phyloP scores from a whole-genome alignment of 23 tunicate genomes.

The Ciona savignyi region DNA sequence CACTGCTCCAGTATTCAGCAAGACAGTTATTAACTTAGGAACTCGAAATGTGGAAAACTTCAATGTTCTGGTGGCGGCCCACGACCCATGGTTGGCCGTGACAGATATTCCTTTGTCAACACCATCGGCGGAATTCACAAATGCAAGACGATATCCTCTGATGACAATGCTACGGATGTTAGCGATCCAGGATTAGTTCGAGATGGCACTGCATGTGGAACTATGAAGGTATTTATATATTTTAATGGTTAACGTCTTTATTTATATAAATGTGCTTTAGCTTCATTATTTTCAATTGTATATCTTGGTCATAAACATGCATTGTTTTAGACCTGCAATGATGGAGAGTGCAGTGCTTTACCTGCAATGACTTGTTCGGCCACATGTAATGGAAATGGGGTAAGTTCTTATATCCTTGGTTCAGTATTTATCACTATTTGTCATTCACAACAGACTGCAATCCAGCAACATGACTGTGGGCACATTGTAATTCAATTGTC shows the following conservation, averaged over 20 bases:
- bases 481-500: too few relatives aligned
- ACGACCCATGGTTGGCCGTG: too few relatives aligned
- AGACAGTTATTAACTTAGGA: too few relatives aligned
- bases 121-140: neutral
- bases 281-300: neutral
- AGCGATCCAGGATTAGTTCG: slow-evolving; percentile 55
- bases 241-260: neutral
- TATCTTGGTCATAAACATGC: neutral
- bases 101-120: slow-evolving; percentile 18
- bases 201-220: slow-evolving; percentile 63
- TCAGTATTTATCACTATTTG: too few relatives aligned
- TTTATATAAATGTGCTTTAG: neutral
- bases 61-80: too few relatives aligned
- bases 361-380: slow-evolving; percentile 10
- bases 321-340: slow-evolving; percentile 25
- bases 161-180: slow-evolving; percentile 28
- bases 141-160: slow-evolving; percentile 35
- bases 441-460: too few relatives aligned
- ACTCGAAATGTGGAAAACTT: too few relatives aligned
- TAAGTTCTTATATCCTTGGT: too few relatives aligned
- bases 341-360: slow-evolving; percentile 12
- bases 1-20: too few relatives aligned
- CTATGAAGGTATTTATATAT: slow-evolving; percentile 27
- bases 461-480: too few relatives aligned
- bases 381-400: slow-evolving; percentile 53